phyloP scores from a whole-genome alignment of 2,888 invertebrate genomes.

The Pheosia gnoma region DNA sequence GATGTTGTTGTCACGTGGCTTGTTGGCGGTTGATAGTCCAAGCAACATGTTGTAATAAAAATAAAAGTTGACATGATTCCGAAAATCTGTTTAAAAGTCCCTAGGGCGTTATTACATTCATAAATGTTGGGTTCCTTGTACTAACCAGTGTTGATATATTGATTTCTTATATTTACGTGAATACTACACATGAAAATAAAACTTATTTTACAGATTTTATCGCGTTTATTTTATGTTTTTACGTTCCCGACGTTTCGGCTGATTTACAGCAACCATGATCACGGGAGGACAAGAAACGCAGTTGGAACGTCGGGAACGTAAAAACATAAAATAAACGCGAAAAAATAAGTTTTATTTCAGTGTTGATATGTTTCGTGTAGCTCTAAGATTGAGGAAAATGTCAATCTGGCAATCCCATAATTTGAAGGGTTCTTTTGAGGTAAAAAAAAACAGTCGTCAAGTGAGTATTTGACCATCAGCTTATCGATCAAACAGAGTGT shows the following conservation, averaged over 20 bases:
- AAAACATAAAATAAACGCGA: too few relatives aligned
- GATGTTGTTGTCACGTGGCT: neutral
- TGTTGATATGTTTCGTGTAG: neutral
- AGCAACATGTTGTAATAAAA: constrained; percentile 1
- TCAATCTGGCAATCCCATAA: neutral
- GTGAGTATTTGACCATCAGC: neutral
- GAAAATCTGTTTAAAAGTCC: neutral
- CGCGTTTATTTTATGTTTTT: too few relatives aligned
- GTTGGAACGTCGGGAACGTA: too few relatives aligned
- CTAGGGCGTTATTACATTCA: neutral
- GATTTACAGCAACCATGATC: too few relatives aligned
- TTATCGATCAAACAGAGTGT: neutral
- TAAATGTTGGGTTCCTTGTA: neutral
- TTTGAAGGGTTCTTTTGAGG: too few relatives aligned
- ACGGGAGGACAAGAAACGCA: too few relatives aligned
- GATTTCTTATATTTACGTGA: too few relatives aligned
- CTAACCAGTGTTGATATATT: neutral
- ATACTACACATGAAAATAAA: too few relatives aligned
- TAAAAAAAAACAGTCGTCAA: too few relatives aligned
- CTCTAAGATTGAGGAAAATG: neutral
- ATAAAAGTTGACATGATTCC: neutral
- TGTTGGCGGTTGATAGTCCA: neutral
- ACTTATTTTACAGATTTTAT: too few relatives aligned
- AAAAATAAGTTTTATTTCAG: too few relatives aligned
- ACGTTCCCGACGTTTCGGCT: too few relatives aligned